A percentile compares a stretch with the other conserved stretches of the same genome.
Conservation (phyloP, 1,140 invertebrate species). For the Telenomus remus region DNA sequence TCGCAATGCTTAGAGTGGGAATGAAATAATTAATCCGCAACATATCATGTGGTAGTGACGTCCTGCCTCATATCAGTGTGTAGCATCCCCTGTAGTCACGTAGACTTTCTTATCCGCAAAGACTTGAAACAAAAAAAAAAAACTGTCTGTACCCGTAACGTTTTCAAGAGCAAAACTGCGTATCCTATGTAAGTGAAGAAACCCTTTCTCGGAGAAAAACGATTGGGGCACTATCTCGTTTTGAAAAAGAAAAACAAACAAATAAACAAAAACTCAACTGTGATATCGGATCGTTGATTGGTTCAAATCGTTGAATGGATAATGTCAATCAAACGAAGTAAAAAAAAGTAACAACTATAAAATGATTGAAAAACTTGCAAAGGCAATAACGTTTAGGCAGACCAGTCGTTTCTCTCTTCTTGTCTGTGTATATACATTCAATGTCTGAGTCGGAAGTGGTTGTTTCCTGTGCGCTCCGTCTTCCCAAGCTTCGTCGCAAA, state of each 20-base stretch:
- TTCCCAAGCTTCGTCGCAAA: constrained; percentile 75
- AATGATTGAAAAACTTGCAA: too few relatives aligned
- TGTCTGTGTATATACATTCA: constrained; percentile 48
- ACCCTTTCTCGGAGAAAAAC: constrained; percentile 16
- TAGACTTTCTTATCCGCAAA: constrained; percentile 43
- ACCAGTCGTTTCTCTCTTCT: constrained; percentile 10
- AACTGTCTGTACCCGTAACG: constrained; percentile 25
- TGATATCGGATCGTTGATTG: constrained; percentile 15
- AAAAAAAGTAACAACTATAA: background rate
- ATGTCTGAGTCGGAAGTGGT: constrained; percentile 69
- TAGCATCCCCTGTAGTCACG: constrained; percentile 53
- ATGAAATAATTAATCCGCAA: constrained; percentile 58
- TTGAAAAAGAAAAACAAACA: too few relatives aligned
- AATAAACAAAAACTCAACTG: constrained; percentile 15
- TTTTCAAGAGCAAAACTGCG: constrained; percentile 13
- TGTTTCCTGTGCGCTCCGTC: constrained; percentile 71
- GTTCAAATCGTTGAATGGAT: too few relatives aligned
- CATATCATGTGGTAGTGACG: constrained; percentile 73
- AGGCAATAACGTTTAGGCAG: too few relatives aligned
- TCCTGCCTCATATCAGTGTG: constrained; percentile 73
- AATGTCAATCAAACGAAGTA: too few relatives aligned
- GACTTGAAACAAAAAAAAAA: constrained; percentile 17
- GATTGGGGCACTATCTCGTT: constrained; percentile 4
- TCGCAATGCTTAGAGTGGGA: too few relatives aligned
- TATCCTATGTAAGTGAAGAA: constrained; percentile 37